Evolutionary conservation across 2,797 vertebrate genomes (phyloP).

Genomic region (Oreochromis mossambicus): DNA sequence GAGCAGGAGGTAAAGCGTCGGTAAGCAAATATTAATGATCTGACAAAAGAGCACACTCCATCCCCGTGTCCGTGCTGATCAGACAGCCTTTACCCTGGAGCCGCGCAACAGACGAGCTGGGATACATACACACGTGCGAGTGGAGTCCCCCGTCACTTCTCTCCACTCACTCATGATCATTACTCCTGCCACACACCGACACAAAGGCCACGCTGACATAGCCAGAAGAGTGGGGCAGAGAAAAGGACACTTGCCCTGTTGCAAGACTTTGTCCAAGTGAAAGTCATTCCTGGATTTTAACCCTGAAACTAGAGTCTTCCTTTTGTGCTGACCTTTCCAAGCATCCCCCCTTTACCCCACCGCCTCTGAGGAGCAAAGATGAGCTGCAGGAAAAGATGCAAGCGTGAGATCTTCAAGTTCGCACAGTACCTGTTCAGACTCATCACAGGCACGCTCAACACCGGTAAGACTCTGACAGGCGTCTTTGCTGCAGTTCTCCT

Average conservation of each 20-base stretch:
- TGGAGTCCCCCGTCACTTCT: conserved; percentile 5
- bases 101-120: conserved; percentile 7
- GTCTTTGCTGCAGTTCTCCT: neutral
- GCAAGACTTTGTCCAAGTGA: conserved; percentile 29
- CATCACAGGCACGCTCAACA: conserved; percentile 91
- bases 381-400: conserved; percentile 97
- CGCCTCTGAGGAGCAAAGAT: conserved; percentile 73
- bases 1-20: conserved; percentile 53
- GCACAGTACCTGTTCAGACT: conserved; percentile 95
- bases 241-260: conserved; percentile 70
- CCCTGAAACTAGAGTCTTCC: conserved; percentile 49
- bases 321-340: conserved; percentile 37
- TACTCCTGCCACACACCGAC: conserved; percentile 26
- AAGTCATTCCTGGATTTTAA: conserved; percentile 24
- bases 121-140: neutral
- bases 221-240: conserved; percentile 52
- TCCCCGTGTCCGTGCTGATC: conserved; percentile 38
- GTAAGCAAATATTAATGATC: conserved; percentile 74
- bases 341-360: neutral
- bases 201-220: conserved; percentile 52
- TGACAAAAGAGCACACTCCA: conserved; percentile 47
- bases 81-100: conserved; percentile 27
- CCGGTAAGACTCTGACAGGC: conserved; percentile 80
- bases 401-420: conserved; percentile 94
- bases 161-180: conserved; percentile 54